A percentile compares a stretch with the other conserved stretches of the same genome.
These are phyloP conservation scores for Danionella dracula DNA, from an alignment of 2,797 vertebrate species.

Conservation along the genomic window DNA sequence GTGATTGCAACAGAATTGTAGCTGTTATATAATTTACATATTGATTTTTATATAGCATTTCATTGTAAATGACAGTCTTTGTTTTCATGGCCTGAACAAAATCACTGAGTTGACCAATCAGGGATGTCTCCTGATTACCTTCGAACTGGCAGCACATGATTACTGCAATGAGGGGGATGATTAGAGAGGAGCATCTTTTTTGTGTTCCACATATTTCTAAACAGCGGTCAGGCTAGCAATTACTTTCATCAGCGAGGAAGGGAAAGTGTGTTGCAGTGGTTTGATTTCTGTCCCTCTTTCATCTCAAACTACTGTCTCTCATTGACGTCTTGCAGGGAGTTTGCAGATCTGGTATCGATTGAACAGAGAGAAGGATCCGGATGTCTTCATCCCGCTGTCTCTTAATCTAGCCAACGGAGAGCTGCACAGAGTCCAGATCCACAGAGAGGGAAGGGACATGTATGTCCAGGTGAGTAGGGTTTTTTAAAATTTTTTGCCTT, in stretches of 20 bases:
- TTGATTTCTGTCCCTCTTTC: background rate
- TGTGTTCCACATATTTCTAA: background rate
- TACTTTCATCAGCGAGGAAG: slow-evolving; percentile 10
- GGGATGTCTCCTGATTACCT: slow-evolving; percentile 9
- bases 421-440: slow-evolving; percentile 73
- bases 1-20: too few species aligned
- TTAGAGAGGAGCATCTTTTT: slow-evolving; percentile 2
- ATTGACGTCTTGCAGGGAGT: slow-evolving; percentile 67
- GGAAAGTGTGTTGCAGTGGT: background rate
- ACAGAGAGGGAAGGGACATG: slow-evolving; percentile 71
- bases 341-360: slow-evolving; percentile 78
- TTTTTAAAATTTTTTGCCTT: background rate
- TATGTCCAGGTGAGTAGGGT: slow-evolving; percentile 68
- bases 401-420: slow-evolving; percentile 74
- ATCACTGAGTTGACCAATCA: background rate
- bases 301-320: slow-evolving; percentile 8
- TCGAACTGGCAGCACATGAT: slow-evolving; percentile 16
- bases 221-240: slow-evolving; percentile 23
- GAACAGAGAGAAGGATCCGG: slow-evolving; percentile 63
- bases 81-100: background rate
- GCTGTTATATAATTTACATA: background rate
- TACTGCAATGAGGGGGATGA: slow-evolving; percentile 10
- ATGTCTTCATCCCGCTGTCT: slow-evolving; percentile 68
- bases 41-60: background rate
- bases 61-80: too few species aligned